These are phyloP conservation scores for Nomada ruficornis DNA, from an alignment of 2,888 invertebrate genomes.

Conservation along the genomic window DNA sequence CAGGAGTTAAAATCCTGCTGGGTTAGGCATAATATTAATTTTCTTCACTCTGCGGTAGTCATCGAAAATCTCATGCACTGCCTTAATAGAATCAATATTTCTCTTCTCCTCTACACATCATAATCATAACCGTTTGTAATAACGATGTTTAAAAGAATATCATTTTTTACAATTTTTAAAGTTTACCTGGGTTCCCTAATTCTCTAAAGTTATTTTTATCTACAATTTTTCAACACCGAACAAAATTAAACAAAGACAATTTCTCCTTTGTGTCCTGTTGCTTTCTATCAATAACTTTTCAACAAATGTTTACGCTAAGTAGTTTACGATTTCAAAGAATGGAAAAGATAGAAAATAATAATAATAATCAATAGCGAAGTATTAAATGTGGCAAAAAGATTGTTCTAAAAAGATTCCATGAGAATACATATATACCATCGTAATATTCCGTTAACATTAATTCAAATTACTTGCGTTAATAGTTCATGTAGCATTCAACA, in stretches of 20 bases:
- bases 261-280: not conserved
- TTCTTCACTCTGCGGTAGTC: not conserved
- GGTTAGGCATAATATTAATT: not conserved
- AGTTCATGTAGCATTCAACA: not conserved
- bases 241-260: not conserved
- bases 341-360: no score
- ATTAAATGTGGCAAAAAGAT: not conserved
- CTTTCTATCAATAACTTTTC: not conserved
- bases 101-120: no score
- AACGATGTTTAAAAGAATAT: no score
- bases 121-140: no score
- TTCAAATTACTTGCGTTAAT: not conserved
- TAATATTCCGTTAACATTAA: not conserved
- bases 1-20: slow-evolving; percentile 8
- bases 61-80: not conserved
- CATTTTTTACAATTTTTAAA: no score
- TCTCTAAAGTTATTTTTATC: not conserved
- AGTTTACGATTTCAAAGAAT: not conserved
- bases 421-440: not conserved
- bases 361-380: not conserved
- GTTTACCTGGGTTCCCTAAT: not conserved
- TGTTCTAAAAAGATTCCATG: no score
- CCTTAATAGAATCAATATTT: no score
- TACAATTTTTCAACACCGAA: not conserved
- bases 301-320: not conserved